Base-by-base conservation (phyloP, 2,888 invertebrate genomes). In the Limnephilus auricula region DNA sequence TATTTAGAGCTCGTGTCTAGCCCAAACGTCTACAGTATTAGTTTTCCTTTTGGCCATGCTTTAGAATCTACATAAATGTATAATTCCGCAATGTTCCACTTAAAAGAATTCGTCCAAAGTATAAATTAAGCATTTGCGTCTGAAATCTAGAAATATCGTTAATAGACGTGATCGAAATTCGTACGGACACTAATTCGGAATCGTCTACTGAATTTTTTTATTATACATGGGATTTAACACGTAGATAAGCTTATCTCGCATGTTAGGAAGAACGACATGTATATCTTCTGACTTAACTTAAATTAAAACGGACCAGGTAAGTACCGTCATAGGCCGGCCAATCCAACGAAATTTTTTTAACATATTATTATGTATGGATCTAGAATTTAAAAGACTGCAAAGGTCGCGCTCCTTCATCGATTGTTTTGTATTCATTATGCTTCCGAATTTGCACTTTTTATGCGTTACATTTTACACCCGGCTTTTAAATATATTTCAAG, bases 61-160 rank as follows among this genome's bases (percentile, higher is more conserved):
- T 65, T 65, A 25, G 25, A n/a, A 65, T 65, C 65, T 65, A 65
- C 25, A 65, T n/a, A 65, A 65, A 9, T 25, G 65, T 65, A 65
- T 65, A 65, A 65, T 65, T 65, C n/a, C 25, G 25, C 65, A 65
- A 65, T 65, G 65, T 65, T 65, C 65, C n/a, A 65, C 65, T 65
- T 65, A n/a, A 25, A 65, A 65, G 65, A 65, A 65, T 65, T 65
- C 65, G 65, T 65, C 25, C 65, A 65, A 65, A 65, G 65, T 65
- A 65, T 65, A 65, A 65, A 65, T 65, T 65, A 65, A 65, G 25
- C 65, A 65, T 65, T 65, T 65, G n/a, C 65, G 65, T 65, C 65
- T 65, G n/a, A 65, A 65, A 65, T 65, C 65, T n/a, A 65, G 65
- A 65, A n/a, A 65, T 65, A 65, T 65, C 65, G 65, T 65, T 65